phyloP scores from a whole-genome alignment of 1,140 invertebrate genomes.

The Pachypsylla venusta region DNA sequence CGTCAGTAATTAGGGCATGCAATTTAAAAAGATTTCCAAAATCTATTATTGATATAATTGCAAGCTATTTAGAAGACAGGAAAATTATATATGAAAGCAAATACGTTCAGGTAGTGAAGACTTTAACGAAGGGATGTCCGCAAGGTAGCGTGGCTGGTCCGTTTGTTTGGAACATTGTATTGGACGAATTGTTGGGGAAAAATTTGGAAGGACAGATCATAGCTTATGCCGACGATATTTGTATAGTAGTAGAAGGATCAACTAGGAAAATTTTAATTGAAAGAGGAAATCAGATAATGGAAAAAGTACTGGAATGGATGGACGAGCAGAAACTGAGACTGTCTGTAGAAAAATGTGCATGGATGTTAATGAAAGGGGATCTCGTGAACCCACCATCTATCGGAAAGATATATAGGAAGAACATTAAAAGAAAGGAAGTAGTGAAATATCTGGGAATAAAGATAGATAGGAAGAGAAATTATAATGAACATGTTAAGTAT shows the following conservation, averaged over 20 bases:
- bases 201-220: background rate
- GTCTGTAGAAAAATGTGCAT: background rate
- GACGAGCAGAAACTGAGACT: background rate
- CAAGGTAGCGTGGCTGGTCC: background rate
- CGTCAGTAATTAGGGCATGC: background rate
- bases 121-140: background rate
- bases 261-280: background rate
- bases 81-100: background rate
- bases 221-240: conserved; percentile 7
- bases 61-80: conserved; percentile 1
- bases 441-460: background rate
- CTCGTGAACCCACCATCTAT: background rate
- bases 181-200: conserved; percentile 1
- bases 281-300: background rate
- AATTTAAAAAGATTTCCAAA: background rate
- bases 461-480: conserved; percentile 1
- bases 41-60: background rate
- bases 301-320: background rate
- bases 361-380: background rate
- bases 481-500: background rate
- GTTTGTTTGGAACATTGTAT: background rate
- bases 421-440: background rate
- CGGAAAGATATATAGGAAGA: background rate
- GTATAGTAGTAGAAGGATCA: background rate
- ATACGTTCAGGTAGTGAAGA: background rate